Evolutionary conservation across 2,888 invertebrate genomes (phyloP).

Genomic region (Phrixothrix hirtus): DNA sequence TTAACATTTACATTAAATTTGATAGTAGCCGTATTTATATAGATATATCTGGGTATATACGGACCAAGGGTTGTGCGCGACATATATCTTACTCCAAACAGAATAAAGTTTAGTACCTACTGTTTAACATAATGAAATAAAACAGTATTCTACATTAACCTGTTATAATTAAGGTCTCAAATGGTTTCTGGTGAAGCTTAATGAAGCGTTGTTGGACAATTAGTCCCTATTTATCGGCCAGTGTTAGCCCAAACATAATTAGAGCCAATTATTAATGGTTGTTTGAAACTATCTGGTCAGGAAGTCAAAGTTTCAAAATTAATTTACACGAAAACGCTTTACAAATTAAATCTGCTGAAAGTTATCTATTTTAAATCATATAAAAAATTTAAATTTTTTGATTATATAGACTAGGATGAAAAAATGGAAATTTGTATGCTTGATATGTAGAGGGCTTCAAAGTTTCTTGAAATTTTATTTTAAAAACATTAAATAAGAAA

Average conservation of each 20-base stretch:
- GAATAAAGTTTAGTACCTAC: too few species aligned
- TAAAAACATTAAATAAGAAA: constrained; percentile 9
- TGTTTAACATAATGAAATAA: too few species aligned
- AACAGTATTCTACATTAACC: constrained; percentile 20
- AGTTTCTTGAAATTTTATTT: too few species aligned
- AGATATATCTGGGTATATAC: too few species aligned
- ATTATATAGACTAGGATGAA: background rate
- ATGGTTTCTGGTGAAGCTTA: constrained; percentile 27
- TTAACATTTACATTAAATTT: too few species aligned
- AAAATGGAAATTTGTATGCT: too few species aligned
- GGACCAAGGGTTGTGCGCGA: too few species aligned
- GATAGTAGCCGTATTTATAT: too few species aligned
- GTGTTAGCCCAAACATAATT: constrained; percentile 33
- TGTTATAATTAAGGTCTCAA: constrained; percentile 24
- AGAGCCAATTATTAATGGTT: constrained; percentile 35
- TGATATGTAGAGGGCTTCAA: background rate
- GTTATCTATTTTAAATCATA: background rate
- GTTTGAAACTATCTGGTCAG: constrained; percentile 32
- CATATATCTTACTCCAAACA: too few species aligned
- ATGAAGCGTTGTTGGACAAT: constrained; percentile 31
- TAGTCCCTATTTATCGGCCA: constrained; percentile 33
- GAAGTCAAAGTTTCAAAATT: constrained; percentile 27
- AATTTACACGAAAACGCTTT: constrained; percentile 27
- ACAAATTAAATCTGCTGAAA: constrained; percentile 13
- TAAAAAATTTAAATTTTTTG: background rate